These are phyloP conservation scores for Callionymus lyra DNA, from an alignment of 2,113 vertebrate species.

Conservation along the genomic window DNA sequence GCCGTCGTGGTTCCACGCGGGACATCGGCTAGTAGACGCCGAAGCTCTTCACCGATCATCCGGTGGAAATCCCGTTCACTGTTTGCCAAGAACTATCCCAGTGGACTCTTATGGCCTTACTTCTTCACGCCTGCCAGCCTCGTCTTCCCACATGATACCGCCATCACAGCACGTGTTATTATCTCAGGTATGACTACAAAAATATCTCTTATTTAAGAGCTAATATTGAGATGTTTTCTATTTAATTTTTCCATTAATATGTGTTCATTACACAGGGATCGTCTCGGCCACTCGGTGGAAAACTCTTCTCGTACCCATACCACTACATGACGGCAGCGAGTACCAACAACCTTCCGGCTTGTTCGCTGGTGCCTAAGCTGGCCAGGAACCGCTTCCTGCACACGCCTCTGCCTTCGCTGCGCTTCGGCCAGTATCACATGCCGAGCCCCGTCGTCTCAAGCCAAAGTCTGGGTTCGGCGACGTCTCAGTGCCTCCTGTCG, in stretches of 20 bases:
- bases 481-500: conserved; percentile 48
- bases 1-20: conserved; percentile 80
- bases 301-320: conserved; percentile 86
- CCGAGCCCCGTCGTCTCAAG: conserved; percentile 69
- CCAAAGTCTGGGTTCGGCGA: conserved; percentile 67
- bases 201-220: too few relatives aligned
- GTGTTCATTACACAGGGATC: conserved; percentile 70
- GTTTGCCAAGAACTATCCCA: conserved; percentile 68
- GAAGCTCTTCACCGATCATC: conserved; percentile 76
- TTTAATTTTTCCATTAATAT: too few relatives aligned
- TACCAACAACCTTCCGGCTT: conserved; percentile 66
- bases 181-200: conserved; percentile 86
- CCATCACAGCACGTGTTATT: conserved; percentile 85
- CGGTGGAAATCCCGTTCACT: conserved; percentile 81
- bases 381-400: conserved; percentile 72
- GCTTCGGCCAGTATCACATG: conserved; percentile 86
- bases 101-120: conserved; percentile 63
- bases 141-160: conserved; percentile 79
- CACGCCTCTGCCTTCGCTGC: conserved; percentile 74
- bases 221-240: too few relatives aligned
- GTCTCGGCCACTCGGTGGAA: conserved; percentile 81
- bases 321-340: conserved; percentile 78
- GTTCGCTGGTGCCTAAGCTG: conserved; percentile 63
- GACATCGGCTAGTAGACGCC: conserved; percentile 76
- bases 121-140: conserved; percentile 48